Percentiles rank a stretch among this genome's conserved stretches.
These are phyloP conservation scores for Scelioninae gen. 1 DNA, from an alignment of 2,888 invertebrate species.

Conservation along the genomic window DNA sequence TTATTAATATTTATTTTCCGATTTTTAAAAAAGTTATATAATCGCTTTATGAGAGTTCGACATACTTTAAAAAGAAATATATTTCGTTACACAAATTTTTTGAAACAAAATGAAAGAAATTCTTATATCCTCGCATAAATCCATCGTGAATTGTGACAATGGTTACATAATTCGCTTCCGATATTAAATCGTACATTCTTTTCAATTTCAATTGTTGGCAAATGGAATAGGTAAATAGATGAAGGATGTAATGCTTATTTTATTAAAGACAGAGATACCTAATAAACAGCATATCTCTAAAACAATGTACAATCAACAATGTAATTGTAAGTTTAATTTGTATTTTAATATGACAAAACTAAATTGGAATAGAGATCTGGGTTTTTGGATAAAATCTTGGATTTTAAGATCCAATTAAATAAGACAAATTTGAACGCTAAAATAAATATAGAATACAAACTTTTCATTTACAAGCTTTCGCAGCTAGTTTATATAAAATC, in stretches of 20 bases:
- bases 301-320: too few relatives aligned
- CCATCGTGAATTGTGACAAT: conserved; percentile 40
- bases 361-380: too few relatives aligned
- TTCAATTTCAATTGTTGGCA: conserved; percentile 19
- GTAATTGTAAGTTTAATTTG: too few relatives aligned
- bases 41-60: background rate
- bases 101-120: conserved; percentile 26
- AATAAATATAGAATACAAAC: too few relatives aligned
- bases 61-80: background rate
- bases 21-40: too few relatives aligned
- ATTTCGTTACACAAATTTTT: conserved; percentile 4
- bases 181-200: conserved; percentile 27
- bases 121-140: conserved; percentile 11
- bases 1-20: too few relatives aligned
- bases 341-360: too few relatives aligned
- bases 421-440: too few relatives aligned
- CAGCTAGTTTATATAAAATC: too few relatives aligned
- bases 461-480: too few relatives aligned
- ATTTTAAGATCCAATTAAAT: too few relatives aligned
- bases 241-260: conserved; percentile 12
- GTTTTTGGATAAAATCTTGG: too few relatives aligned
- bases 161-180: conserved; percentile 45
- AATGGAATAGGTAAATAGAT: conserved; percentile 8
- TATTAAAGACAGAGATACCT: background rate
- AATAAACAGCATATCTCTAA: background rate